Percentiles rank a stretch among this genome's conserved stretches.
Conservation (phyloP, 1,140 invertebrate species). For the Brachionus koreanus region DNA sequence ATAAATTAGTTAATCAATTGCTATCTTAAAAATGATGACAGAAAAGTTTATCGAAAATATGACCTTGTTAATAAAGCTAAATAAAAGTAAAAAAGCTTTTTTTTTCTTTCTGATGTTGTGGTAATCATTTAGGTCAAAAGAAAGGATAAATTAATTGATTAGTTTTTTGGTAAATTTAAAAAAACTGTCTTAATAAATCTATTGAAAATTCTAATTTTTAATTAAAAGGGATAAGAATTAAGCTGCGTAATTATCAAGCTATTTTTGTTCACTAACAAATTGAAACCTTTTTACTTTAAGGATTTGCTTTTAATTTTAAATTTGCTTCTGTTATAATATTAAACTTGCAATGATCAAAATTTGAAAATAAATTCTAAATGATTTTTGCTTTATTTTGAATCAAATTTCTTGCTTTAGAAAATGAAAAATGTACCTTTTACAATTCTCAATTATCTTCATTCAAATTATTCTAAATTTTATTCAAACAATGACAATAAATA, state of each 20-base stretch:
- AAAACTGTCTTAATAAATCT: too few species aligned
- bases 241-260: not conserved
- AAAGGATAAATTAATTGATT: too few species aligned
- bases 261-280: not conserved
- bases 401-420: not conserved
- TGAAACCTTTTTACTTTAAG: not conserved
- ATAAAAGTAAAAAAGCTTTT: too few species aligned
- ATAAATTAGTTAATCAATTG: too few species aligned
- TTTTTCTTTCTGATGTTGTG: too few species aligned
- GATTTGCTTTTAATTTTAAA: not conserved
- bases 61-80: too few species aligned
- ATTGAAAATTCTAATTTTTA: not conserved
- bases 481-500: slow-evolving; percentile 43
- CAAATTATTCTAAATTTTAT: not conserved
- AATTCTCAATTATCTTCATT: slow-evolving; percentile 15
- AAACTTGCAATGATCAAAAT: not conserved
- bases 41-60: too few species aligned
- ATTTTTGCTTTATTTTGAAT: not conserved
- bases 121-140: too few species aligned
- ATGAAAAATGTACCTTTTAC: slow-evolving; percentile 11
- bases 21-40: too few species aligned
- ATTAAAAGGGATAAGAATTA: not conserved
- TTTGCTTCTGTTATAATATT: not conserved
- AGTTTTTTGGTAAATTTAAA: too few species aligned
- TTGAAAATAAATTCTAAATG: not conserved